A percentile compares a stretch with the other conserved stretches of the same genome.
phyloP scores from a whole-genome alignment of 2,888 invertebrate genomes.

The Scaptomyza cyrtandrae region DNA sequence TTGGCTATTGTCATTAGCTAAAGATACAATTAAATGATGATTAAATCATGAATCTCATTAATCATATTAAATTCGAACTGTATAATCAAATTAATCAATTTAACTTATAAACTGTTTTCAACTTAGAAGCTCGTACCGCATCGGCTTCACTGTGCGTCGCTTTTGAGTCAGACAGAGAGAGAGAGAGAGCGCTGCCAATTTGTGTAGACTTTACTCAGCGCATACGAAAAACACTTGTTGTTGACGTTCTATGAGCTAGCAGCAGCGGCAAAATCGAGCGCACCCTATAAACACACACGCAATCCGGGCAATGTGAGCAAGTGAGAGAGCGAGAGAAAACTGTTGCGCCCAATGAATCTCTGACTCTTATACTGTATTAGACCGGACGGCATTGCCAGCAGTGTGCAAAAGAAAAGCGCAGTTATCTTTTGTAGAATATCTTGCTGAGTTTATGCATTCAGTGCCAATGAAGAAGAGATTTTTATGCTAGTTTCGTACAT shows the following conservation, averaged over 20 bases:
- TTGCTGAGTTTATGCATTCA: conserved; percentile 29
- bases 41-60: neutral
- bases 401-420: conserved; percentile 60
- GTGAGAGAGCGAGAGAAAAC: conserved; percentile 45
- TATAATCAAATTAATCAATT: neutral
- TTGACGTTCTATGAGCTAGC: conserved; percentile 49
- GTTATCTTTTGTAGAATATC: conserved; percentile 74
- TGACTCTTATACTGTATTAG: conserved; percentile 29
- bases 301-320: neutral
- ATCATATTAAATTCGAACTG: no score
- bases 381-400: conserved; percentile 54
- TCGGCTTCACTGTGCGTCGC: conserved; percentile 31
- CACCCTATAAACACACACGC: conserved; percentile 53
- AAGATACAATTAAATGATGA: no score
- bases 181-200: conserved; percentile 11
- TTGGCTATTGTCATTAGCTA: no score
- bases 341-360: conserved; percentile 42
- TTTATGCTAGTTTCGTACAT: conserved; percentile 8
- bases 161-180: conserved; percentile 45
- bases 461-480: conserved; percentile 4
- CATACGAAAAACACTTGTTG: conserved; percentile 71
- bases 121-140: neutral
- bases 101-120: neutral
- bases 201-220: conserved; percentile 49
- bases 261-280: conserved; percentile 29